A percentile compares a stretch with the other conserved stretches of the same genome.
These are phyloP conservation scores for Augiades crinisus DNA, from an alignment of 2,888 invertebrate genomes.

Conservation along the genomic window DNA sequence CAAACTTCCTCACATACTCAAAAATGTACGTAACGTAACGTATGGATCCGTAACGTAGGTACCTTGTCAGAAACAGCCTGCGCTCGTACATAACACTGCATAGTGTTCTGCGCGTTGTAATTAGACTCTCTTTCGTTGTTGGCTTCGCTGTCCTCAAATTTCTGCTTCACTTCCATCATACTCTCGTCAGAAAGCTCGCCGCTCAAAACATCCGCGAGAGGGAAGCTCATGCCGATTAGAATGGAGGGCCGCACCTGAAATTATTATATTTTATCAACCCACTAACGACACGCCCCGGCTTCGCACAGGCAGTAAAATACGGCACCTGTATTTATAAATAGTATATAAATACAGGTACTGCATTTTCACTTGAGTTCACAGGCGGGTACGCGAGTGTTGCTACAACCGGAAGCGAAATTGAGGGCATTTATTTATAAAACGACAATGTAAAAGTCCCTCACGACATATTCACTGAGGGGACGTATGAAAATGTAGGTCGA, in stretches of 20 bases:
- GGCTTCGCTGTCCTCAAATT: slow-evolving; percentile 43
- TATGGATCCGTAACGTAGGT: too few relatives aligned
- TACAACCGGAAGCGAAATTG: not conserved
- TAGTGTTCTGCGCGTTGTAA: slow-evolving; percentile 59
- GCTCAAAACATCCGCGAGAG: slow-evolving; percentile 56
- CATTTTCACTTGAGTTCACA: not conserved
- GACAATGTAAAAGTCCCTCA: not conserved
- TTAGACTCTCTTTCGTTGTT: slow-evolving; percentile 51
- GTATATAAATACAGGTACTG: not conserved
- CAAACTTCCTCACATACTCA: too few relatives aligned
- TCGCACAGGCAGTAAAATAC: too few relatives aligned
- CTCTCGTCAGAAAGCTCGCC: slow-evolving; percentile 58
- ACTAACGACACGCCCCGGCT: too few relatives aligned
- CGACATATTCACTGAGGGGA: not conserved
- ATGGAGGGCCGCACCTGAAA: slow-evolving; percentile 78
- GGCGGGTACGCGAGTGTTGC: not conserved
- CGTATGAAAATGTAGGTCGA: not conserved
- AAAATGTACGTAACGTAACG: too few relatives aligned
- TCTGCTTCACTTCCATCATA: slow-evolving; percentile 41
- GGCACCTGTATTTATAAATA: not conserved
- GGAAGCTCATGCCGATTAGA: slow-evolving; percentile 71
- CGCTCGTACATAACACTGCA: slow-evolving; percentile 75
- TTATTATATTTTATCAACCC: not conserved
- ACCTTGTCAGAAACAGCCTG: slow-evolving; percentile 84
- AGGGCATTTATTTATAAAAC: slow-evolving; percentile 11